These are phyloP conservation scores for Galleria mellonella DNA, from an alignment of 1,140 invertebrate genomes.

Conservation along the genomic window DNA sequence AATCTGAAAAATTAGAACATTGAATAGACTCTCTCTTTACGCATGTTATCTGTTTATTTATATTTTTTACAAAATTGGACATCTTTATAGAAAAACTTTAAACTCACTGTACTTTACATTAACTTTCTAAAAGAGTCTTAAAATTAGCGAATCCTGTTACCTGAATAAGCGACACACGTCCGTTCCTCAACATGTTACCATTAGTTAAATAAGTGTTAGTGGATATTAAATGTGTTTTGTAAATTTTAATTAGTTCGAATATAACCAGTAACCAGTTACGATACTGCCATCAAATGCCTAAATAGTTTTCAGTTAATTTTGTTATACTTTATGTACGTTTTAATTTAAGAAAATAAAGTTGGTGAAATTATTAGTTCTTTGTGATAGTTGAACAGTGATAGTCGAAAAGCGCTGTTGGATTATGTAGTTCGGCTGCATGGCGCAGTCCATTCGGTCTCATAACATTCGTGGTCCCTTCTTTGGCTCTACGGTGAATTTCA, in stretches of 20 bases:
- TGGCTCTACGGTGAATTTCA: conserved; percentile 12
- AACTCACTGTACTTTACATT: too few species aligned
- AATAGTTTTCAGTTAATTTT: conserved; percentile 59
- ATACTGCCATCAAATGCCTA: conserved; percentile 73
- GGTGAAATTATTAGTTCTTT: conserved; percentile 68
- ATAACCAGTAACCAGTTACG: conserved; percentile 71
- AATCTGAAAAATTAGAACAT: too few species aligned
- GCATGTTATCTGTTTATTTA: too few species aligned
- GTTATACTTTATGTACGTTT: conserved; percentile 46
- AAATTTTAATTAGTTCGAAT: conserved; percentile 62
- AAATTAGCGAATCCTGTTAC: conserved; percentile 61
- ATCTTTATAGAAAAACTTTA: too few species aligned
- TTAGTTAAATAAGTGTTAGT: conserved; percentile 61
- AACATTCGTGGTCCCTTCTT: not conserved
- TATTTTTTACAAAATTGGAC: too few species aligned
- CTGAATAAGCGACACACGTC: conserved; percentile 64
- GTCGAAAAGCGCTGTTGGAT: conserved; percentile 3
- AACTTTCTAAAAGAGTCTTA: conserved; percentile 8
- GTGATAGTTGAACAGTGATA: conserved; percentile 64
- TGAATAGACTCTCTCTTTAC: too few species aligned
- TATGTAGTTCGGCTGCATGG: not conserved
- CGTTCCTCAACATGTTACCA: conserved; percentile 71
- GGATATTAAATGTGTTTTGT: conserved; percentile 49
- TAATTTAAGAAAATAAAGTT: conserved; percentile 44
- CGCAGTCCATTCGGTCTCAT: conserved; percentile 16